Base-by-base conservation (phyloP, 2,113 vertebrate genomes). In the Phoenicopterus ruber region DNA sequence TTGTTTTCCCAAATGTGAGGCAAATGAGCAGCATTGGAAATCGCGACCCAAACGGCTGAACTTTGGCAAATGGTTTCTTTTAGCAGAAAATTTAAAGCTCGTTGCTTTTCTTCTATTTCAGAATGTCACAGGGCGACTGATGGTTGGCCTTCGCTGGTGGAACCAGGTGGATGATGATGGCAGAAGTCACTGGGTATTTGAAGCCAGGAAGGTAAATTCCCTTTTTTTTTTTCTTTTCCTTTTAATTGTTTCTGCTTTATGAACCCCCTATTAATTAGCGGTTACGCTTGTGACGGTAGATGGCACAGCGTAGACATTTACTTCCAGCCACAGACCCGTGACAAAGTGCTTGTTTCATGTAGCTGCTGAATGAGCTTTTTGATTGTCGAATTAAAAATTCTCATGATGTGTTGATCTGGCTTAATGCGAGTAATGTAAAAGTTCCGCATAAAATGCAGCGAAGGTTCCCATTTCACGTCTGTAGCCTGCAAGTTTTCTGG, bases 61-160 rank as follows among this genome's bases (percentile, higher is more conserved):
- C 47, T 62, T 11, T 29, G 76, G 17, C 42, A 47, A 40, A 1
- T 20, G 25, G 17, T 54, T 81, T 74, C 7, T 72, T 16, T 28
- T 5, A n/a, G 90, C 31, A 71, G 42, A 9, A 49, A 13, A 1
- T 13, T 1, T 1, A 7, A 54, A 66, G 54, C 22, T 62, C 1
- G 1, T 1, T 32, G 59, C 13, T 29, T 71, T 54, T 49, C 14
- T 21, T 46, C 44, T 61, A 50, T 92, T 83, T 11, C 91, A 99
- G 99, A 99, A 99, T 71, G 98, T 99, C 95, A 99, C 98, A 2
- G 99, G 99, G 11, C 97, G 99, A 25, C 91, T 99, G 86, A 98
- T 99, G 99, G 99, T 99, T 11, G 99, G 99, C 31, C 97, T 99
- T 12, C 98, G 99, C 28, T 99, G 99, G 99, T 99, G 99, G 99